Percentiles rank a stretch among this genome's conserved stretches.
phyloP scores from a whole-genome alignment of 2,888 invertebrate species.

The Sinelater perroti region DNA sequence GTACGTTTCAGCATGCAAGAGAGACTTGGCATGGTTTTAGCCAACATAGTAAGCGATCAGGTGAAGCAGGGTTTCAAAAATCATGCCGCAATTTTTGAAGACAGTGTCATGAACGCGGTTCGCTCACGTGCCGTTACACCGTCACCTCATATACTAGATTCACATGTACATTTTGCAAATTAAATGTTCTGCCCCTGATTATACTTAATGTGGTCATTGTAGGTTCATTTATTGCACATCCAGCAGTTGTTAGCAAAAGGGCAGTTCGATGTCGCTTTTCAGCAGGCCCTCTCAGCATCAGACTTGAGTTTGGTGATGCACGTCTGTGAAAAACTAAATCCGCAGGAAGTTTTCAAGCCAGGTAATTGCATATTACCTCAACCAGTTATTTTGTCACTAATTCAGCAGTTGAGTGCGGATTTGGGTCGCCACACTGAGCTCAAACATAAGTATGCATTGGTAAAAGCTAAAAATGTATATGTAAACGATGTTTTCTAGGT shows the following conservation, averaged over 20 bases:
- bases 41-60: conserved; percentile 60
- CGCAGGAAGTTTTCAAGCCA: conserved; percentile 77
- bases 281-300: conserved; percentile 87
- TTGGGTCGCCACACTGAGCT: conserved; percentile 83
- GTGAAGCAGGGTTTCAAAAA: conserved; percentile 64
- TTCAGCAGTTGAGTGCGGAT: conserved; percentile 94
- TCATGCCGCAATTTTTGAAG: conserved; percentile 68
- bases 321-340: conserved; percentile 86
- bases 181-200: too few species aligned
- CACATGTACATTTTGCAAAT: conserved; percentile 56
- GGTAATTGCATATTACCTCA: conserved; percentile 80
- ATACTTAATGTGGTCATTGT: conserved; percentile 38
- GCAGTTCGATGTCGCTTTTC: conserved; percentile 88
- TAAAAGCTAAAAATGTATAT: not conserved
- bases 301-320: conserved; percentile 88
- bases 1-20: conserved; percentile 56
- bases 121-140: conserved; percentile 80
- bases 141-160: conserved; percentile 68
- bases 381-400: conserved; percentile 88
- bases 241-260: conserved; percentile 74
- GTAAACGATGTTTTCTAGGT: conserved; percentile 65
- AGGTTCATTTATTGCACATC: conserved; percentile 74
- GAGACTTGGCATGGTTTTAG: conserved; percentile 55
- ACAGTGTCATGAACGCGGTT: conserved; percentile 68
- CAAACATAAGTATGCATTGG: conserved; percentile 73